These are phyloP conservation scores for Sabatieria punctata DNA, from an alignment of 2,888 invertebrate genomes.

Conservation along the genomic window DNA sequence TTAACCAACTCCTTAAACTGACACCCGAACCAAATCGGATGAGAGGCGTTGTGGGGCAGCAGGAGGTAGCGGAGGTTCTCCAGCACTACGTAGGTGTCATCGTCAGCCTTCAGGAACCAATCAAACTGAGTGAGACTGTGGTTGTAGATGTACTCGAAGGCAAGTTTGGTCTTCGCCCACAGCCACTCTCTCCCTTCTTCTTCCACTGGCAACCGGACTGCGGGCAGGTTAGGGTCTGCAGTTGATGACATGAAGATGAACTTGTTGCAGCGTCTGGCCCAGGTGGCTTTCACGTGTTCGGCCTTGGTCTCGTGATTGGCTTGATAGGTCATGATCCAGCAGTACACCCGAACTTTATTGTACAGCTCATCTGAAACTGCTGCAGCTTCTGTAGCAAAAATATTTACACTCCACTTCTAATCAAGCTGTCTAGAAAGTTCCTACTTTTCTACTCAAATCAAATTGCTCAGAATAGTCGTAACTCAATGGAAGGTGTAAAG, in stretches of 20 bases:
- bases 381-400: no score
- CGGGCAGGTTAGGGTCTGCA: slow-evolving; percentile 50
- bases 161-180: slow-evolving; percentile 93
- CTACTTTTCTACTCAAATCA: no score
- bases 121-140: slow-evolving; percentile 36
- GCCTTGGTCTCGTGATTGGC: slow-evolving; percentile 72
- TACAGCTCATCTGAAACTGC: slow-evolving; percentile 32
- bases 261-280: slow-evolving; percentile 28
- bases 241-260: slow-evolving; percentile 38
- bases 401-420: no score
- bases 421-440: no score
- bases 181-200: slow-evolving; percentile 60
- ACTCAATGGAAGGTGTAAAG: no score
- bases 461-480: no score
- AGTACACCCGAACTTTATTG: slow-evolving; percentile 63
- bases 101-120: slow-evolving; percentile 87
- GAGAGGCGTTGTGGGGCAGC: slow-evolving; percentile 50
- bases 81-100: slow-evolving; percentile 87
- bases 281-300: slow-evolving; percentile 55
- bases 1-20: slow-evolving; percentile 65
- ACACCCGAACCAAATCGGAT: slow-evolving; percentile 74
- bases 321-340: slow-evolving; percentile 93
- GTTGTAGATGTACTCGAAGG: slow-evolving; percentile 39
- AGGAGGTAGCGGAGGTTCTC: slow-evolving; percentile 86
- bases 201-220: slow-evolving; percentile 55